These are phyloP conservation scores for Sebastes reedi DNA, from an alignment of 2,797 vertebrate genomes.

Conservation along the genomic window DNA sequence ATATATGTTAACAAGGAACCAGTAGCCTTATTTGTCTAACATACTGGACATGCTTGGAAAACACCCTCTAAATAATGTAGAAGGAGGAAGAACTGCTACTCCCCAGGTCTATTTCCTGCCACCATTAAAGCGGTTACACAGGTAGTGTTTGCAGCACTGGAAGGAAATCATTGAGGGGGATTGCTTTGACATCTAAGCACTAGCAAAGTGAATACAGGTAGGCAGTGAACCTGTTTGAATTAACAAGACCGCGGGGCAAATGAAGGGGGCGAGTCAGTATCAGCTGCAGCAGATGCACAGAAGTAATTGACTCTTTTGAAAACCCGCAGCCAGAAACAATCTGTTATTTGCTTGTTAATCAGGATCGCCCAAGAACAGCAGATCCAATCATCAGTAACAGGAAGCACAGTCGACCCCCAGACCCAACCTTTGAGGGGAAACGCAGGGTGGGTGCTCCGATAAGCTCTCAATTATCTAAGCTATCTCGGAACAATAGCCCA, in stretches of 20 bases:
- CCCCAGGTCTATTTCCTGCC: background rate
- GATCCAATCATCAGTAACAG: conserved; percentile 56
- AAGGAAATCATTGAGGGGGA: conserved; percentile 1
- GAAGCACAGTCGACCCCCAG: conserved; percentile 41
- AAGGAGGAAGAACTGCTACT: background rate
- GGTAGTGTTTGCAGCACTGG: background rate
- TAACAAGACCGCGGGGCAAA: background rate
- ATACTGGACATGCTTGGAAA: conserved; percentile 1
- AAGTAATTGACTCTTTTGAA: conserved; percentile 58
- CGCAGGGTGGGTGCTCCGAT: background rate
- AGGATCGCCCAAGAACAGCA: conserved; percentile 4
- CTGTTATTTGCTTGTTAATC: conserved; percentile 60
- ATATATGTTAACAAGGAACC: conserved; percentile 22
- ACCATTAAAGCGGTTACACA: background rate
- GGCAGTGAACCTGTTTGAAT: conserved; percentile 1
- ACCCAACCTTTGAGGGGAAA: conserved; percentile 30
- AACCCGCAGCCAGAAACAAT: conserved; percentile 42
- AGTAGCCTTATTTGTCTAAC: conserved; percentile 7
- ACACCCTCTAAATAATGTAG: conserved; percentile 7
- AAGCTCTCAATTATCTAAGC: conserved; percentile 43
- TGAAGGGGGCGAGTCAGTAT: conserved; percentile 1
- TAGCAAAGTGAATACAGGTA: conserved; percentile 8
- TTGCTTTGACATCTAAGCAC: background rate
- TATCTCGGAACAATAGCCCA: conserved; percentile 24
- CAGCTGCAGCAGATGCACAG: conserved; percentile 30